Conservation (phyloP, 2,113 vertebrate species). For the Cavia aperea region DNA sequence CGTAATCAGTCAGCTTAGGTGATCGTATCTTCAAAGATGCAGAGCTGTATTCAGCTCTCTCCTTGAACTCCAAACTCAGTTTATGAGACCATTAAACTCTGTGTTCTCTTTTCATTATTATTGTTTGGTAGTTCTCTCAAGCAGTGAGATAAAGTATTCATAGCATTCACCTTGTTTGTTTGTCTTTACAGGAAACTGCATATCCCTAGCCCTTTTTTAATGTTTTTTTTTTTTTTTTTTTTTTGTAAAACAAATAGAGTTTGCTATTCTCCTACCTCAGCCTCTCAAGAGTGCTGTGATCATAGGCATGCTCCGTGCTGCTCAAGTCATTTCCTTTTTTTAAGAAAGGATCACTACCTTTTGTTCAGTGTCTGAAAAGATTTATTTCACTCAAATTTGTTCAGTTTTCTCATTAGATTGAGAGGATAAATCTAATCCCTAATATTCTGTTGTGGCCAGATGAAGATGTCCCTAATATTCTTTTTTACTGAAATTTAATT, state of each 20-base stretch:
- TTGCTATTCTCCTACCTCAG: neutral
- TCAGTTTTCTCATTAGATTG: neutral
- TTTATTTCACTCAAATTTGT: neutral
- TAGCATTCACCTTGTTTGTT: neutral
- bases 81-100: neutral
- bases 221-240: neutral
- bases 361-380: slow-evolving; percentile 6
- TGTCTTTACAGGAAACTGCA: neutral
- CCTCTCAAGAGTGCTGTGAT: neutral
- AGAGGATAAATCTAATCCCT: neutral
- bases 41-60: neutral
- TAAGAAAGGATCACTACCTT: neutral
- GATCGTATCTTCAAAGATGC: neutral
- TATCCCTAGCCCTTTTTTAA: neutral
- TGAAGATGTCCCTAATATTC: neutral
- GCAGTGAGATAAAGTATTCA: neutral
- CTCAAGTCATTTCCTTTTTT: neutral
- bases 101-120: neutral
- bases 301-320: neutral
- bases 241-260: neutral
- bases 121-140: neutral
- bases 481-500: slow-evolving; percentile 32
- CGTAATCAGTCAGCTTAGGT: neutral
- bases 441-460: neutral
- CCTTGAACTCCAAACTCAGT: neutral